Evolutionary conservation across 2,888 invertebrate species (phyloP), one percentile per base, ranked within the genome.

Genomic region (Callyntrura sp.): DNA sequence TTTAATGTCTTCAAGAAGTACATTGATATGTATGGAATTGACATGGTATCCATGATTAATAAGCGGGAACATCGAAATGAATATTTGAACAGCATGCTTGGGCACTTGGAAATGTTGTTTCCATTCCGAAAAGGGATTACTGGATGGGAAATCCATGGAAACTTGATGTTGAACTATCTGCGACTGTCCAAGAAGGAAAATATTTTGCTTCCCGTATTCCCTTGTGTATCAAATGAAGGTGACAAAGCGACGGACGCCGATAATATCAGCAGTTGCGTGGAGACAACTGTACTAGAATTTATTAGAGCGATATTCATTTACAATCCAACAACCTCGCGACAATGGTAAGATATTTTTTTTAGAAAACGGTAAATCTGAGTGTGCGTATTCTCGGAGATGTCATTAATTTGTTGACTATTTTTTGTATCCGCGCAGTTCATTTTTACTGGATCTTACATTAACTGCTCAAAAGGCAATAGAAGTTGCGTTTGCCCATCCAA

Each of bases 81-180:
- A 35, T 4, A 35, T 35, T 35, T 35, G 6, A 35, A 35, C 35
- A 35, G 35, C 35, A 35, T 35, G 35, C 0, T 28, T 0, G 23
- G 35, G 23, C 51, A 28, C n/a, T n/a, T 79, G 1, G 1, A 9
- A 9, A 51, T 14, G 11, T 17, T 79, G 25, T 12, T 17, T 3
- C 14, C 48, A 17, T 5, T 9, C 45, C 55, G 14, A 17, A 14
- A 55, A 8, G 57, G 25, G 17, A 60, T 79, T 28, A 25, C 14
- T 28, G 79, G 79, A 8, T 79, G 79, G 79, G 79, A 79, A 11
- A 35, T 57, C 6, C 79, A 79, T 23, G 79, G 79, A 28, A 60
- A 28, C n/a, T 6, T 60, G 11, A 6, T 79, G n/a, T 0, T 79
- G 6, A 57, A 51, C 25, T 76, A 20, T 51, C 20, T 51, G 1